These are phyloP conservation scores for Pogona vitticeps DNA, from an alignment of 2,113 vertebrate genomes.

Conservation along the genomic window DNA sequence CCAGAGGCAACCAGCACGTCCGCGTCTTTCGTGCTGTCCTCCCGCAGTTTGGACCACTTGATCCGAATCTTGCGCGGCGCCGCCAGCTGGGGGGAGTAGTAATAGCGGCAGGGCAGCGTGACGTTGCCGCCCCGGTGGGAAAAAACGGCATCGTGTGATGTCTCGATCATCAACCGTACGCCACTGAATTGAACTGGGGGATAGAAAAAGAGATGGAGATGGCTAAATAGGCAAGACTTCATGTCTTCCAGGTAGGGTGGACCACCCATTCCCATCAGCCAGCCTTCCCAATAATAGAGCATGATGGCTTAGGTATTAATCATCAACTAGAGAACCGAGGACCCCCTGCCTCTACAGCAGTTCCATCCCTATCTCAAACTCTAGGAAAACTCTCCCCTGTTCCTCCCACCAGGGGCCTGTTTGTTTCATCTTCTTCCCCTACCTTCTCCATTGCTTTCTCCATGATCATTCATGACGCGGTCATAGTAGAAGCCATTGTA, in stretches of 20 bases:
- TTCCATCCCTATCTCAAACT: too few species aligned
- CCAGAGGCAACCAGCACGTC: slow-evolving; percentile 90
- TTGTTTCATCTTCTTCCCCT: neutral
- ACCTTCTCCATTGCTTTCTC: slow-evolving; percentile 71
- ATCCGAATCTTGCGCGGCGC: slow-evolving; percentile 79
- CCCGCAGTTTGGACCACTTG: slow-evolving; percentile 90
- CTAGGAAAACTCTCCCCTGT: neutral
- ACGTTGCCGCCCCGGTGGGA: slow-evolving; percentile 81
- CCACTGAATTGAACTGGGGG: slow-evolving; percentile 78
- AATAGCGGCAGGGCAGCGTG: slow-evolving; percentile 87
- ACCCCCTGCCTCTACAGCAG: too few species aligned
- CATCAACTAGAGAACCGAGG: too few species aligned
- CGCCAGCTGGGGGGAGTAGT: slow-evolving; percentile 75
- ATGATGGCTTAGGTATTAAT: too few species aligned
- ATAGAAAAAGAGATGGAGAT: neutral
- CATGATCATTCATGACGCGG: slow-evolving; percentile 70
- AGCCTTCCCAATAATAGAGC: too few species aligned
- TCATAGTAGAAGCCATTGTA: slow-evolving; percentile 90
- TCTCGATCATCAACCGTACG: slow-evolving; percentile 84
- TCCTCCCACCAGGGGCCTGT: rapidly evolving
- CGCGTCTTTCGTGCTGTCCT: slow-evolving; percentile 75
- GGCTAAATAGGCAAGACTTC: neutral
- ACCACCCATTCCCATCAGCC: too few species aligned
- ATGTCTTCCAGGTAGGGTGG: too few species aligned
- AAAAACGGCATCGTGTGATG: slow-evolving; percentile 77